A percentile compares a stretch with the other conserved stretches of the same genome.
phyloP scores from a whole-genome alignment of 2,888 invertebrate species.

The Eristalinus aeneus region DNA sequence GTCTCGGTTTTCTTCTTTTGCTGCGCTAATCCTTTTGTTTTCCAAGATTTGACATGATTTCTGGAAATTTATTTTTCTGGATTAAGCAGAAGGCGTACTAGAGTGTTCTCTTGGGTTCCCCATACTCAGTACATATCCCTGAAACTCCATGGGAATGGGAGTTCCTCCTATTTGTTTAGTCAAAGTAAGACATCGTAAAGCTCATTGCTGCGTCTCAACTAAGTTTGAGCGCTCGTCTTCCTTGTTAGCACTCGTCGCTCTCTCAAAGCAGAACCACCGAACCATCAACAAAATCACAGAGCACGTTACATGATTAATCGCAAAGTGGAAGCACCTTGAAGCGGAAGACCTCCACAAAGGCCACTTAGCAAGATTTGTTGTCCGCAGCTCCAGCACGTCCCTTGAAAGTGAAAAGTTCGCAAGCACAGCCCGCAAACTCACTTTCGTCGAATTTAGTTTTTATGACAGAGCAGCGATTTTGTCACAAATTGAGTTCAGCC shows the following conservation, averaged over 20 bases:
- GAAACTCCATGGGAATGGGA: no score
- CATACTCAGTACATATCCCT: no score
- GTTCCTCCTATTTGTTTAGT: no score
- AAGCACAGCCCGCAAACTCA: neutral
- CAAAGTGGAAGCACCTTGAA: neutral
- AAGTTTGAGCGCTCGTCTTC: neutral
- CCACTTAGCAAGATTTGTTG: neutral
- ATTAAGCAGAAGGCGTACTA: no score
- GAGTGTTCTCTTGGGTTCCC: no score
- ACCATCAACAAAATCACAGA: neutral
- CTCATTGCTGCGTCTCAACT: no score
- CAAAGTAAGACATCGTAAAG: no score
- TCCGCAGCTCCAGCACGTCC: neutral
- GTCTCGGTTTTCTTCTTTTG: no score
- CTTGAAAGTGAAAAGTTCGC: slow-evolving; percentile 28
- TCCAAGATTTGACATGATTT: no score
- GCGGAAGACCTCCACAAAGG: neutral
- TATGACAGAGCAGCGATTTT: slow-evolving; percentile 16
- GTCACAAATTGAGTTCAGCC: slow-evolving; percentile 43
- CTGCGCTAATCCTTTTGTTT: no score
- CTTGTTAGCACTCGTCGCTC: neutral
- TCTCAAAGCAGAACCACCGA: neutral
- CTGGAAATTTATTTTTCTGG: no score
- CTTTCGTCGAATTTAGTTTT: neutral
- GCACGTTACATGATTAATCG: neutral